Evolutionary conservation across 2,888 invertebrate species (phyloP).

Genomic region (Drosophila niveifrons): DNA sequence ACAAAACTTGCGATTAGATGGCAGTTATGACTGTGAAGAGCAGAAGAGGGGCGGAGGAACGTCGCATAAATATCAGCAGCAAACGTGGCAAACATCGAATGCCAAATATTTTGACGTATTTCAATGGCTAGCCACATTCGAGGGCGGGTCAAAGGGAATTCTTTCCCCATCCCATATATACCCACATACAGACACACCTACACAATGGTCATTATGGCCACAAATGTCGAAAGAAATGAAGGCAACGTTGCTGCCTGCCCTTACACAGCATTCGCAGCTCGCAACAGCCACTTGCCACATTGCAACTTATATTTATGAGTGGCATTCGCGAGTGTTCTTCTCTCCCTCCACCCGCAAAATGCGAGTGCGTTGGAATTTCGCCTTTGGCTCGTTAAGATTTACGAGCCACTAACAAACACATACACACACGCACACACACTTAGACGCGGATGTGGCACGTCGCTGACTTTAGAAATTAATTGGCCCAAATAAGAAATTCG

Average conservation of each 20-base stretch:
- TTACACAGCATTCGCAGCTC: neutral
- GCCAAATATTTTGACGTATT: conserved; percentile 81
- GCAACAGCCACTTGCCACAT: conserved; percentile 52
- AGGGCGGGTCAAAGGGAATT: neutral
- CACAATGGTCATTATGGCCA: conserved; percentile 72
- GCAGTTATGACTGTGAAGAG: conserved; percentile 65
- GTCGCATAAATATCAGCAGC: conserved; percentile 58
- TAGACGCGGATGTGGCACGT: conserved; percentile 51
- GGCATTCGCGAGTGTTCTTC: conserved; percentile 61
- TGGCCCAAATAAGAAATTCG: conserved; percentile 81
- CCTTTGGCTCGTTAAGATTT: conserved; percentile 80
- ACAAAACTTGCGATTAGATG: conserved; percentile 80
- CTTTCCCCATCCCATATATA: neutral
- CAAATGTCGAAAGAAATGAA: conserved; percentile 72
- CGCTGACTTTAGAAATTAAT: conserved; percentile 82
- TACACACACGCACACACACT: conserved; percentile 25
- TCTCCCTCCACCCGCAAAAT: conserved; percentile 7
- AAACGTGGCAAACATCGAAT: conserved; percentile 79
- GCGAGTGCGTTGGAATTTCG: conserved; percentile 76
- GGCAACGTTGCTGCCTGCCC: neutral
- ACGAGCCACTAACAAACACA: conserved; percentile 65
- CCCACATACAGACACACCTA: conserved; percentile 27
- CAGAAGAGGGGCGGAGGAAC: conserved; percentile 11
- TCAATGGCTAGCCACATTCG: conserved; percentile 51
- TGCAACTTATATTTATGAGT: conserved; percentile 75